phyloP scores from a whole-genome alignment of 2,113 vertebrate species.

The Okapia johnstoni region DNA sequence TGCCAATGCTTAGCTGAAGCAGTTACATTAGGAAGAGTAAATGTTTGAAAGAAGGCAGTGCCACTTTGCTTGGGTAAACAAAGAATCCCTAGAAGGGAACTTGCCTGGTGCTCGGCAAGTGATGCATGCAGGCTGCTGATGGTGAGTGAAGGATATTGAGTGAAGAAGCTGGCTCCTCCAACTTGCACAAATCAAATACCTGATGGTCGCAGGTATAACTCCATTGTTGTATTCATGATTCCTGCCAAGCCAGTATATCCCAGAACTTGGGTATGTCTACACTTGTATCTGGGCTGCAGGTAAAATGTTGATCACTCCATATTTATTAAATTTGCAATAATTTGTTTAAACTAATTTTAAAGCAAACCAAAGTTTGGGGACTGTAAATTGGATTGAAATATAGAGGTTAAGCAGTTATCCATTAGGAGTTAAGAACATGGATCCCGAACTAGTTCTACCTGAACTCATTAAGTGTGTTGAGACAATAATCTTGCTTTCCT shows the following conservation, averaged over 20 bases:
- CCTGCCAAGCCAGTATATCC: neutral
- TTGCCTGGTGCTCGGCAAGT: neutral
- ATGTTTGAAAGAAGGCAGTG: neutral
- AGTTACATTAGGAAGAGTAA: constrained; percentile 38
- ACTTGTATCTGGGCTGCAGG: neutral
- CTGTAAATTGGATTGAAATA: neutral
- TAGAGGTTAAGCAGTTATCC: neutral
- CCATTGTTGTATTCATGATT: neutral
- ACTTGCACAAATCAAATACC: neutral
- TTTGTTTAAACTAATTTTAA: neutral
- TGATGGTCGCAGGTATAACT: neutral
- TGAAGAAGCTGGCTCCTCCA: neutral
- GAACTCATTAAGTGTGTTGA: neutral
- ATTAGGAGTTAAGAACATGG: neutral
- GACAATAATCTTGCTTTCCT: neutral
- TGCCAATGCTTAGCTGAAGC: neutral
- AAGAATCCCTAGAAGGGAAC: neutral
- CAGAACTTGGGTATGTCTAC: neutral
- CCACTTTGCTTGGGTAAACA: neutral
- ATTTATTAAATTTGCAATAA: neutral
- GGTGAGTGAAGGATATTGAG: fast-evolving
- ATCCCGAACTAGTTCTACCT: neutral
- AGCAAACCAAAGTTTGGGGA: neutral
- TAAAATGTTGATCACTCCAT: neutral
- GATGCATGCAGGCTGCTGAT: neutral